Evolutionary conservation across 1,140 invertebrate species (phyloP), one percentile per base, ranked within the genome.

Genomic region (Nasonia longicornis): DNA sequence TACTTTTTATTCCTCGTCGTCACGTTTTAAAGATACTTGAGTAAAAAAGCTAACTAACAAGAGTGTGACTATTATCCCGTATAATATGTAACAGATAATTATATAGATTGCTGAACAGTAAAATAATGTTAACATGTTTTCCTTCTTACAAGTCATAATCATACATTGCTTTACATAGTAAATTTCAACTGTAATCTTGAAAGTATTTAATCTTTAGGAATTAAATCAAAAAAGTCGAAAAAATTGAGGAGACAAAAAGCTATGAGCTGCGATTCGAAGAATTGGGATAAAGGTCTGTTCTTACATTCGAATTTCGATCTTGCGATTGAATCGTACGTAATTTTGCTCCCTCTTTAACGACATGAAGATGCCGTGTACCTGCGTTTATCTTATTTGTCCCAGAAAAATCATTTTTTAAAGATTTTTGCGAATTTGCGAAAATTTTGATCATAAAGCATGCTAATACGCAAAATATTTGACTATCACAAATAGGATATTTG

Each of bases 171-270:
- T 66, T 42, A 42, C 26, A 26, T n/a, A 20, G 52, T 42, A 29
- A 67, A 42, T 58, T 74, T 58, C 22, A 74, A 29, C 1, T 74
- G 58, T 45, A 72, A 78, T 71, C 38, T 58, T 71, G 6, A 79
- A 64, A 79, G 42, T 64, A 64, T 72, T 79, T 79, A 64, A 42
- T 38, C 67, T 79, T 64, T 45, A 70, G 77, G 66, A 20, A 38
- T 11, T 72, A 79, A 72, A 79, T 79, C 70, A 20, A 73, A 79
- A 72, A 79, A 73, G 16, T 71, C 66, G 45, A 79, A 73, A 79
- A 79, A 79, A 79, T n/a, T n/a, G 45, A 58, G 45, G 29, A 67
- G 35, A 58, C 48, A 8, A 14, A 73, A 72, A 79, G 16, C 31
- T 66, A 58, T 64, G 16, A 72, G n/a, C 69, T 63, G 22, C 77